phyloP scores from a whole-genome alignment of 64 coral and sea anemone species.

The Acropora tenuis region DNA sequence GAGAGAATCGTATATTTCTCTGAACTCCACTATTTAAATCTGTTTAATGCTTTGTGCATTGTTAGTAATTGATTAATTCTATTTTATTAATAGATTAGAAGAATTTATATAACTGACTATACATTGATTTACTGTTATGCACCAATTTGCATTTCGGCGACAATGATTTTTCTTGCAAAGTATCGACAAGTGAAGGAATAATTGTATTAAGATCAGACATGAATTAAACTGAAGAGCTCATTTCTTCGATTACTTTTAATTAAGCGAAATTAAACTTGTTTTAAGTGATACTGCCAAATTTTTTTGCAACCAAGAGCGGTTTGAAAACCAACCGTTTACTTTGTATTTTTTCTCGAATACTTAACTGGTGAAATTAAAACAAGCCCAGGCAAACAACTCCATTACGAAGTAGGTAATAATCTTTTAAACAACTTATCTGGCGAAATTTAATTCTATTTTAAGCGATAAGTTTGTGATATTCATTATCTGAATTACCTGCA shows the following conservation, averaged over 20 bases:
- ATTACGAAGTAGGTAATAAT: too few species aligned
- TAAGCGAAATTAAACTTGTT: background rate
- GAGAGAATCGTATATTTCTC: too few species aligned
- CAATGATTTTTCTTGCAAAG: background rate
- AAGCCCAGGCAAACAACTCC: too few species aligned
- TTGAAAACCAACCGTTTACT: background rate
- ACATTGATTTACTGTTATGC: too few species aligned
- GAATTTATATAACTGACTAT: too few species aligned
- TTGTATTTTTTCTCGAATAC: background rate
- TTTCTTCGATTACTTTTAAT: background rate
- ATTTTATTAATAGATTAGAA: too few species aligned
- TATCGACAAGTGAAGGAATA: background rate
- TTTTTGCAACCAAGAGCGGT: background rate
- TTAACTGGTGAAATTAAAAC: too few species aligned
- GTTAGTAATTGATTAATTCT: too few species aligned
- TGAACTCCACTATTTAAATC: too few species aligned
- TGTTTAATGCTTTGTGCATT: too few species aligned
- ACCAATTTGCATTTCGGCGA: too few species aligned
- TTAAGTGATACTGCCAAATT: background rate
- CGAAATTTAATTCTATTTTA: background rate
- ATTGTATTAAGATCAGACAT: background rate
- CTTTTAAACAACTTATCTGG: background rate
- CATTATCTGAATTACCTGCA: conserved; percentile 64
- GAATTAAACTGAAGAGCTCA: background rate
- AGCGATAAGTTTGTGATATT: background rate